These are phyloP conservation scores for Globodera rostochiensis DNA, from an alignment of 1,140 invertebrate species.

Conservation along the genomic window DNA sequence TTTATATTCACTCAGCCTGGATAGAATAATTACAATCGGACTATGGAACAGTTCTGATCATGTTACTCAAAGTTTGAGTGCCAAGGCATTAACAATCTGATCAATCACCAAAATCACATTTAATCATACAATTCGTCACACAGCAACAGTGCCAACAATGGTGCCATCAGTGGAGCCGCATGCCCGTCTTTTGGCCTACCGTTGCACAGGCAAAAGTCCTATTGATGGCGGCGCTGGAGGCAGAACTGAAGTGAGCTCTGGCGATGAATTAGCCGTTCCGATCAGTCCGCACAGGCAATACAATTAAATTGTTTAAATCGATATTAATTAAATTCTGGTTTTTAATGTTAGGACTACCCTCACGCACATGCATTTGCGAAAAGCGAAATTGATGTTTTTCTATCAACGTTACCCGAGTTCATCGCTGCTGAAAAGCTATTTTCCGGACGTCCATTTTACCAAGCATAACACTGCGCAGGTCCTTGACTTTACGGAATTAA, in stretches of 20 bases:
- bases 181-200: neutral
- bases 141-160: constrained; percentile 14
- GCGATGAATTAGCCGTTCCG: neutral
- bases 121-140: neutral
- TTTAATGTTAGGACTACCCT: constrained; percentile 67
- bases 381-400: constrained; percentile 99
- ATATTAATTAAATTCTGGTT: neutral
- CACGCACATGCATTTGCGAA: constrained; percentile 98
- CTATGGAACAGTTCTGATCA: no score
- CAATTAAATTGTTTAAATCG: no score
- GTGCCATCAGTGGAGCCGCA: constrained; percentile 16
- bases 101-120: neutral
- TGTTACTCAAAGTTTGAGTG: no score
- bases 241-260: neutral
- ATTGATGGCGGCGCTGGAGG: neutral
- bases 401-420: constrained; percentile 98
- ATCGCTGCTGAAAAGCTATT: constrained; percentile 97
- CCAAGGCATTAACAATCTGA: no score
- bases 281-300: neutral
- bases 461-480: constrained; percentile 98
- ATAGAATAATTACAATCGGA: no score
- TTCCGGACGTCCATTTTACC: constrained; percentile 99
- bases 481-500: neutral
- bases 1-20: no score
- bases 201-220: neutral